Evolutionary conservation across 2,888 invertebrate species (phyloP).

Genomic region (Cephus nigrinus): DNA sequence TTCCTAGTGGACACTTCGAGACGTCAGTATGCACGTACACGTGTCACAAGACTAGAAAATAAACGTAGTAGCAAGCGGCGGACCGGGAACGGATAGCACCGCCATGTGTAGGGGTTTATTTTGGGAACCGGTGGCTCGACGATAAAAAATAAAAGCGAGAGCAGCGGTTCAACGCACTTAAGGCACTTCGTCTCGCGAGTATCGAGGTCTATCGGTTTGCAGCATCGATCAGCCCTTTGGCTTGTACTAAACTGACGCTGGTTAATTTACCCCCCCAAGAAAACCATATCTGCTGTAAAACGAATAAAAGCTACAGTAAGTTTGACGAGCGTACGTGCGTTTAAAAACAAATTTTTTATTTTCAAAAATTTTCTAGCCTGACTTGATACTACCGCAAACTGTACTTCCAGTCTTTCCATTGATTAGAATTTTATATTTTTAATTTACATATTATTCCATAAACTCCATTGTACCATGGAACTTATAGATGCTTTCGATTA

Average conservation of each 20-base stretch:
- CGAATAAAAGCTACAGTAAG: not conserved
- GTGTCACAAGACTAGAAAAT: conserved; percentile 41
- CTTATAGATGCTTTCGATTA: not conserved
- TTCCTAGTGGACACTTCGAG: not conserved
- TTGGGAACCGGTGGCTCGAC: conserved; percentile 42
- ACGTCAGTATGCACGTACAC: conserved; percentile 1
- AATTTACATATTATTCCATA: not conserved
- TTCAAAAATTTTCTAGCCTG: not conserved
- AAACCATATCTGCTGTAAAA: not conserved
- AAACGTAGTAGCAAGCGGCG: conserved; percentile 32
- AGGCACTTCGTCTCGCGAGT: not conserved
- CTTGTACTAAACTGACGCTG: not conserved
- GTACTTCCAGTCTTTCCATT: not conserved
- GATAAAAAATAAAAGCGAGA: conserved; percentile 24
- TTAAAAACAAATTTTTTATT: not conserved
- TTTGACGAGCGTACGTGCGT: not conserved
- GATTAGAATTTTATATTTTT: not conserved
- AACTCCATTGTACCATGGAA: not conserved
- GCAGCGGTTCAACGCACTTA: conserved; percentile 42
- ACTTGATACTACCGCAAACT: not conserved
- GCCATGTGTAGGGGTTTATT: conserved; percentile 50
- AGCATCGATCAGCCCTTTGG: not conserved
- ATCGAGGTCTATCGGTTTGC: not conserved
- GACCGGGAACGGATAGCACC: conserved; percentile 35
- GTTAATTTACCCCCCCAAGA: not conserved